Conservation (phyloP, 2,888 invertebrate species). For the Apoderus coryli region DNA sequence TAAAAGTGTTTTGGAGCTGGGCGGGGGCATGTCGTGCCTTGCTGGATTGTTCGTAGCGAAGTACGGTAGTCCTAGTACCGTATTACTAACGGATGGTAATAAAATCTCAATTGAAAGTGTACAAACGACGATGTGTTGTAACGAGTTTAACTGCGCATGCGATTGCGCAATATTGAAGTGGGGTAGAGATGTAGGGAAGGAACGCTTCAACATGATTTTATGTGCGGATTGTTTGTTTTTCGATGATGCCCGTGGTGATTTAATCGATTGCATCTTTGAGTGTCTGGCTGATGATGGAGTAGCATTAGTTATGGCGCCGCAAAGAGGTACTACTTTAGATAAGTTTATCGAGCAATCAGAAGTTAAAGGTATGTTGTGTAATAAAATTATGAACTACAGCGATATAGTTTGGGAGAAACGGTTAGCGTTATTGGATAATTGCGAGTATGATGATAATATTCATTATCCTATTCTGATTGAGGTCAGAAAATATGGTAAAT, state of each 20-base stretch:
- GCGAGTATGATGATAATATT: slow-evolving; percentile 51
- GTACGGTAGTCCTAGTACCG: slow-evolving; percentile 44
- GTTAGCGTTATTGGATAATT: slow-evolving; percentile 41
- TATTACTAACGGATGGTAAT: slow-evolving; percentile 69
- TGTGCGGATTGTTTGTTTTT: slow-evolving; percentile 72
- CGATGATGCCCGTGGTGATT: slow-evolving; percentile 51
- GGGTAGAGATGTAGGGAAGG: slow-evolving; percentile 29
- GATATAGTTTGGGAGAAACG: slow-evolving; percentile 53
- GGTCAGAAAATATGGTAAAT: slow-evolving; percentile 44
- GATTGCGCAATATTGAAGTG: slow-evolving; percentile 41
- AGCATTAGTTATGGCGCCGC: slow-evolving; percentile 63
- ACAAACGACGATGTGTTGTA: slow-evolving; percentile 46
- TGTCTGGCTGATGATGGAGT: slow-evolving; percentile 45
- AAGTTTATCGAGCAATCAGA: slow-evolving; percentile 49
- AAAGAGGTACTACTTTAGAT: slow-evolving; percentile 54
- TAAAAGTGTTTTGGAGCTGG: slow-evolving; percentile 59
- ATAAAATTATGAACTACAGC: slow-evolving; percentile 45
- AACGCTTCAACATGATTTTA: slow-evolving; percentile 52
- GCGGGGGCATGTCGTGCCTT: slow-evolving; percentile 74
- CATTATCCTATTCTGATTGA: slow-evolving; percentile 57
- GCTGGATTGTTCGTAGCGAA: slow-evolving; percentile 61
- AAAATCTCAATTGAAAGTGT: slow-evolving; percentile 60
- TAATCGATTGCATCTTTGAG: slow-evolving; percentile 52
- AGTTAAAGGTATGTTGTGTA: slow-evolving; percentile 41
- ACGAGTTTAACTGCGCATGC: slow-evolving; percentile 40